phyloP scores from a whole-genome alignment of 2,888 invertebrate species.

The Gastrophysa polygoni region DNA sequence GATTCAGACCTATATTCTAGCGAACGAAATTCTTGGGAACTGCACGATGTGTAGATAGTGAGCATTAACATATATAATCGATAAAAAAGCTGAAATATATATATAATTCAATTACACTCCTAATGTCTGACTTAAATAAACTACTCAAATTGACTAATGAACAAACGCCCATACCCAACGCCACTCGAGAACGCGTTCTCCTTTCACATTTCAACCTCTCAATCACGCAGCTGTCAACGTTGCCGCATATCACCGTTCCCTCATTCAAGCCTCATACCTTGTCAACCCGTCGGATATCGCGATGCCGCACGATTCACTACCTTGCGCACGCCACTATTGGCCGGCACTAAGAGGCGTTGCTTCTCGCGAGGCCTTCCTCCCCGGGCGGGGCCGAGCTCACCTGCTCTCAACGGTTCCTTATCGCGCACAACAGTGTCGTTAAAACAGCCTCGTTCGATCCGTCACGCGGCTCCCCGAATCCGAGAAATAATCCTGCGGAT shows the following conservation, averaged over 20 bases:
- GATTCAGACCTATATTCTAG: too few species aligned
- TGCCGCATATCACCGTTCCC: conserved; percentile 6
- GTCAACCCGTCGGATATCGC: conserved; percentile 28
- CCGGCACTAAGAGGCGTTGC: conserved; percentile 44
- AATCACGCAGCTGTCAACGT: conserved; percentile 3
- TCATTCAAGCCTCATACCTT: conserved; percentile 2
- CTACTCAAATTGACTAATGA: background rate
- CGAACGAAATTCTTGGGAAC: too few species aligned
- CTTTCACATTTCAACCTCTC: conserved; percentile 5
- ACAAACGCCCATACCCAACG: background rate
- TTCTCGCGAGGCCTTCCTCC: conserved; percentile 39
- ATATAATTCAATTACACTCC: background rate
- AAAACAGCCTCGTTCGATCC: conserved; percentile 49
- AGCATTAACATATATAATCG: too few species aligned
- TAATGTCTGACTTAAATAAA: background rate
- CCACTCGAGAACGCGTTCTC: background rate
- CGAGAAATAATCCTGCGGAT: conserved; percentile 14
- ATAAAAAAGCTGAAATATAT: too few species aligned
- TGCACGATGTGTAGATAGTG: too few species aligned
- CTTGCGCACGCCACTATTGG: conserved; percentile 38
- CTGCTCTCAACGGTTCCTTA: conserved; percentile 38
- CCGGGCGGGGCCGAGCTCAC: conserved; percentile 49
- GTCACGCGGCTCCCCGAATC: conserved; percentile 42
- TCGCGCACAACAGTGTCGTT: conserved; percentile 47
- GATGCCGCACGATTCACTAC: conserved; percentile 29